Evolutionary conservation across 2,113 vertebrate species (phyloP).

Genomic region (Poeciliopsis turrubarensis): DNA sequence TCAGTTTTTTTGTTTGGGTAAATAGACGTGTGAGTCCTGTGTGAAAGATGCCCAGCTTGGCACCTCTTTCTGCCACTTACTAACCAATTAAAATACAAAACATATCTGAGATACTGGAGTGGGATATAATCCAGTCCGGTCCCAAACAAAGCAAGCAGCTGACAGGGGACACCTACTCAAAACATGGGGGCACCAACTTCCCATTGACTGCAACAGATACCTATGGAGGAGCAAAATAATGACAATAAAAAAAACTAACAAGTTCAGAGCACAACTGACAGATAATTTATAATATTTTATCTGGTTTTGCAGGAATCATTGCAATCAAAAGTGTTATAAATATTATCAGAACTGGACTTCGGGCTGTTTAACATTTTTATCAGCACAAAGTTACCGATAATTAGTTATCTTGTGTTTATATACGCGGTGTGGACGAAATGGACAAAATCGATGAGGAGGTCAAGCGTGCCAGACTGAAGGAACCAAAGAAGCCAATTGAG

Average conservation of each 20-base stretch:
- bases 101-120: neutral
- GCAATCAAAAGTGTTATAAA: too few relatives aligned
- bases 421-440: conserved; percentile 49
- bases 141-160: neutral
- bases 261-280: neutral
- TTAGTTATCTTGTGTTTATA: neutral
- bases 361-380: too few relatives aligned
- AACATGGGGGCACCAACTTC: neutral
- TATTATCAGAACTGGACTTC: too few relatives aligned
- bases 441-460: conserved; percentile 91
- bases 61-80: too few relatives aligned
- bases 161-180: neutral
- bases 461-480: conserved; percentile 73
- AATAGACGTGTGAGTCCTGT: neutral
- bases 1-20: neutral
- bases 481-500: conserved; percentile 78
- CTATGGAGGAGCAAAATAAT: neutral
- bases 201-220: neutral
- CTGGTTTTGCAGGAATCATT: neutral
- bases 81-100: neutral
- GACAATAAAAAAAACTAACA: neutral
- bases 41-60: neutral
- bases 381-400: too few relatives aligned
- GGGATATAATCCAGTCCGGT: neutral
- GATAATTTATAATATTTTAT: neutral